Evolutionary conservation across 2,113 vertebrate species (phyloP), one percentile per base, ranked within the genome.

Genomic region (Phoenicopterus ruber): DNA sequence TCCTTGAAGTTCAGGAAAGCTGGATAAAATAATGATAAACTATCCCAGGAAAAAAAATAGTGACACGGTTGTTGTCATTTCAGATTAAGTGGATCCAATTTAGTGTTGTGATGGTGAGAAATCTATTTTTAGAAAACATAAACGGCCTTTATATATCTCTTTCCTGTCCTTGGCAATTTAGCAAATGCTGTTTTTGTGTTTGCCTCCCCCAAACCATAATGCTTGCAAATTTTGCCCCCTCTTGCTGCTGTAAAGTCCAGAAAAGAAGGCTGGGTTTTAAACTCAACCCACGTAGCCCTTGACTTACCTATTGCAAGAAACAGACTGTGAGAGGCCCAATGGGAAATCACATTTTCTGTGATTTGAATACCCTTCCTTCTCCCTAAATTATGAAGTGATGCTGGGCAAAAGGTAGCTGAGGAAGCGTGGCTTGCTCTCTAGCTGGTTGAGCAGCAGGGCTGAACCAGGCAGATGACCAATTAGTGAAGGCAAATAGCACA

Each of bases 401-500:
- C 40, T 77, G 52, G 44, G 44, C 29, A 55, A 66, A 62, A 78
- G 4, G 42, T 18, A 58, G 42, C 69, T 54, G 58, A 42, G 28
- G 61, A 29, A 49, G 21, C 0, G 1, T 19, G 44, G 34, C 65
- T 89, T 79, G 19, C n/a, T 82, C 31, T 58, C 0, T 16, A 38
- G 77, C 5, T 84, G 69, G 19, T 9, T 49, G 88, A 86, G 66
- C 61, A 89, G 73, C 65, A 79, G 66, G 81, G 57, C 77, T 91
- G 61, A 81, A 79, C 42, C 31, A 72, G 34, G 62, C 49, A 94
- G 76, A 71, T 89, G 80, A 93, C 65, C 65, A 84, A 36, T 79
- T 88, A 85, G 57, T 42, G 73, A 71, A 76, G 69, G 92, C 17
- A 93, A 94, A 89, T 25, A 89, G 44, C 72, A 63, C 44, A 78